These are phyloP conservation scores for Torymus texanus DNA, from an alignment of 2,888 invertebrate species.

Conservation along the genomic window DNA sequence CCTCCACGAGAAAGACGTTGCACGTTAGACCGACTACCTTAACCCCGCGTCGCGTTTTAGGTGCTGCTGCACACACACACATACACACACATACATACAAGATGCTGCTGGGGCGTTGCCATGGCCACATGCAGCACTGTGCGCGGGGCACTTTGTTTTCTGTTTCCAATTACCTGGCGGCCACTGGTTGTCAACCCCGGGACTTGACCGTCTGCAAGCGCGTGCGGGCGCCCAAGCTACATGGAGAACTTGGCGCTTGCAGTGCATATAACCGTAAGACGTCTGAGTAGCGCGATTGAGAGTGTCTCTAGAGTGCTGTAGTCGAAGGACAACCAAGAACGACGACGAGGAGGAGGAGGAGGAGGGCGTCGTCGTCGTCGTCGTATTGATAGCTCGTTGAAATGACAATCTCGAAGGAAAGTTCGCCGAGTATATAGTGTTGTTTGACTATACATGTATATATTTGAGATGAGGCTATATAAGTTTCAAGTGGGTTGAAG, in stretches of 20 bases:
- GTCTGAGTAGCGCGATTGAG: constrained; percentile 9
- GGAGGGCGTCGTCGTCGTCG: too few species aligned
- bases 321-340: too few species aligned
- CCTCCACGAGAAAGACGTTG: neutral
- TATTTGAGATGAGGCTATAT: too few species aligned
- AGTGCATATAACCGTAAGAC: neutral
- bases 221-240: too few species aligned
- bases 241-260: neutral
- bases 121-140: constrained; percentile 57
- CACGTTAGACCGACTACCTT: neutral
- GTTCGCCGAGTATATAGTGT: too few species aligned
- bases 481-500: too few species aligned
- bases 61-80: neutral
- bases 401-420: too few species aligned
- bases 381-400: too few species aligned
- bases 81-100: neutral
- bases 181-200: constrained; percentile 63
- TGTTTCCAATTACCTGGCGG: constrained; percentile 66
- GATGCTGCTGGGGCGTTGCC: constrained; percentile 63
- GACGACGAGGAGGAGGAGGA: too few species aligned
- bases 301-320: too few species aligned
- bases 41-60: neutral
- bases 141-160: constrained; percentile 66
- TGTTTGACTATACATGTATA: too few species aligned
- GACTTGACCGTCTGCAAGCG: constrained; percentile 34